Percentiles rank a stretch among this genome's conserved stretches.
phyloP scores from a whole-genome alignment of 1,140 invertebrate species.

The Eciton burchellii region DNA sequence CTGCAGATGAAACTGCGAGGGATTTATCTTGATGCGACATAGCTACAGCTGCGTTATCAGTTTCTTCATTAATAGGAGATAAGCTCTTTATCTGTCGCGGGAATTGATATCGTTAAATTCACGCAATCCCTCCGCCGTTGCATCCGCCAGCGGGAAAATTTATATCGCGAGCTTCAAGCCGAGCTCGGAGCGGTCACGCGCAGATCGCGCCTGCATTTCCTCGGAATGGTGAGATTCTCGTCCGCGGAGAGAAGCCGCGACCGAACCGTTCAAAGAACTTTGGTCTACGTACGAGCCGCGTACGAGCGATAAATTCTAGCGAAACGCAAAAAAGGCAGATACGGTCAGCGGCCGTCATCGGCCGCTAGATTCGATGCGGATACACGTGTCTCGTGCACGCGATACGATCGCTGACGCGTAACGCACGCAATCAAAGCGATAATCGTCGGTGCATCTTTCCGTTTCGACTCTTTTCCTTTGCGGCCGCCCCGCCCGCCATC shows the following conservation, averaged over 20 bases:
- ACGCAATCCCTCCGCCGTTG: neutral
- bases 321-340: neutral
- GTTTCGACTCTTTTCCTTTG: constrained; percentile 8
- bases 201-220: neutral
- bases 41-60: constrained; percentile 32
- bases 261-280: no score
- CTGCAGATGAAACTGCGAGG: constrained; percentile 6
- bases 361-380: neutral
- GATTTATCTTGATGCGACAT: constrained; percentile 3
- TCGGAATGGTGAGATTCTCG: neutral
- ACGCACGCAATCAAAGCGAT: constrained; percentile 15
- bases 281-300: neutral
- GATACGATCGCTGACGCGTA: neutral
- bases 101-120: constrained; percentile 35
- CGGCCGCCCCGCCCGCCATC: neutral
- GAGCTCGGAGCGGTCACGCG: neutral
- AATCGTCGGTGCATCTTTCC: neutral
- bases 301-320: constrained; percentile 6
- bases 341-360: no score
- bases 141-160: neutral
- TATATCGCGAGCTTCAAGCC: neutral
- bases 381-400: neutral
- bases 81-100: constrained; percentile 27
- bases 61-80: constrained; percentile 24
- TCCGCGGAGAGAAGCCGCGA: neutral